Base-by-base conservation (phyloP, 2,113 vertebrate species). In the Xyrauchen texanus region DNA sequence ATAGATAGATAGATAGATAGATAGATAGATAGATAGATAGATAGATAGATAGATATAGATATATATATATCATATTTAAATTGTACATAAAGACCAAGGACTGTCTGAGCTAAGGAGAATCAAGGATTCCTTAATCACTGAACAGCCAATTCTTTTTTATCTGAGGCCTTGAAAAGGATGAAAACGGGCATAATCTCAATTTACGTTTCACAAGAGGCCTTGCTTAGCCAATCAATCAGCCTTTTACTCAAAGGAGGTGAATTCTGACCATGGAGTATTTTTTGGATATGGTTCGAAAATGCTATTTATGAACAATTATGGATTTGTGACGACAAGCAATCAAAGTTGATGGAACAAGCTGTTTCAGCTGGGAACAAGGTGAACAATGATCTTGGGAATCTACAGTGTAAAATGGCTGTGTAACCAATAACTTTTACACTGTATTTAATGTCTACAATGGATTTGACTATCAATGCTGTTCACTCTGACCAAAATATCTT, bases 121-220 rank as follows among this genome's bases (percentile, higher is more conserved):
- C 77, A 69, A 80, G 72, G 79, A 85, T 77, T 13, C 34, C 12
- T 88, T 76, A 82, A 86, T 85, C 78, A 1, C 51, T 83, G 72
- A 81, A 75, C 76, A 68, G 62, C 69, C 55, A 83, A 69, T 76
- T 58, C 72, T 77, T 79, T 79, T 46, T 47, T 12, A 10, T 66
- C 8, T 1, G 74, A 84, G 87, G 88, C 88, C 88, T 90, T 86
- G 78, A 9, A 10, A 62, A 69, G 58, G 51, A 81, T 75, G 72
- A 60, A 44, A 65, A 55, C 47, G 10, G 51, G 8, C 61, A 45
- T 66, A 60, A 69, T 86, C 85, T 62, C 69, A 12, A 68, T 65
- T 71, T 81, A 67, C 4, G 34, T 44, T 71, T 74, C 78, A 45
- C 55, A 53, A 0, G 9, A 57, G 78, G 73, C 46, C 74, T 72